Conservation (phyloP, 1,140 invertebrate species). For the Anagrus nilaparvatae region DNA sequence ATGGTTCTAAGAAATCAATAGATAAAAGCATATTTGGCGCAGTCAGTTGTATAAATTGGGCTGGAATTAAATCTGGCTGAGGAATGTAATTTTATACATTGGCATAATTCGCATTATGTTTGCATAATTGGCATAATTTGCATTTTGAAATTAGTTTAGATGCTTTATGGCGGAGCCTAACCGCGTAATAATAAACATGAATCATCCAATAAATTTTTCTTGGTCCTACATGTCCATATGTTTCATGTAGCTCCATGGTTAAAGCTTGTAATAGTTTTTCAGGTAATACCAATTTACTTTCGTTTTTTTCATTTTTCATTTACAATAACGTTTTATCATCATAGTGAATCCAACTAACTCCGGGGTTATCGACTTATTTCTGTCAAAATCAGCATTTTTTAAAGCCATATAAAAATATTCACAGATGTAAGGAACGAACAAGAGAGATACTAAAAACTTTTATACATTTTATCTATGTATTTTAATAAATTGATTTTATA, state of each 20-base stretch:
- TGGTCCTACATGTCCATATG: slow-evolving; percentile 25
- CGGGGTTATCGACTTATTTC: too few species aligned
- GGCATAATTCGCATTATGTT: slow-evolving; percentile 20
- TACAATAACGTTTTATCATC: too few species aligned
- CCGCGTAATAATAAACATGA: slow-evolving; percentile 19
- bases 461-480: too few species aligned
- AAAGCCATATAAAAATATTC: too few species aligned
- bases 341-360: too few species aligned
- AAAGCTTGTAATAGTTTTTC: slow-evolving; percentile 1
- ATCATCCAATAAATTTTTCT: slow-evolving; percentile 22
- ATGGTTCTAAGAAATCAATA: slow-evolving; percentile 25
- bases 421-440: too few species aligned
- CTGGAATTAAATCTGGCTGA: background rate
- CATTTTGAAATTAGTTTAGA: slow-evolving; percentile 14
- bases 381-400: too few species aligned
- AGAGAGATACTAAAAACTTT: too few species aligned
- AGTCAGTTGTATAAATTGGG: slow-evolving; percentile 12
- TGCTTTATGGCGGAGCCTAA: slow-evolving; percentile 14
- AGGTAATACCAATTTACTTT: too few species aligned
- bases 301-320: too few species aligned
- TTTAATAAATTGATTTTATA: too few species aligned
- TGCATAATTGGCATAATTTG: too few species aligned
- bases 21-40: slow-evolving; percentile 23
- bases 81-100: slow-evolving; percentile 12
- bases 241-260: slow-evolving; percentile 17